Percentiles rank a stretch among this genome's conserved stretches.
Conservation (phyloP, 2,113 vertebrate species). For the Rhineura floridana region DNA sequence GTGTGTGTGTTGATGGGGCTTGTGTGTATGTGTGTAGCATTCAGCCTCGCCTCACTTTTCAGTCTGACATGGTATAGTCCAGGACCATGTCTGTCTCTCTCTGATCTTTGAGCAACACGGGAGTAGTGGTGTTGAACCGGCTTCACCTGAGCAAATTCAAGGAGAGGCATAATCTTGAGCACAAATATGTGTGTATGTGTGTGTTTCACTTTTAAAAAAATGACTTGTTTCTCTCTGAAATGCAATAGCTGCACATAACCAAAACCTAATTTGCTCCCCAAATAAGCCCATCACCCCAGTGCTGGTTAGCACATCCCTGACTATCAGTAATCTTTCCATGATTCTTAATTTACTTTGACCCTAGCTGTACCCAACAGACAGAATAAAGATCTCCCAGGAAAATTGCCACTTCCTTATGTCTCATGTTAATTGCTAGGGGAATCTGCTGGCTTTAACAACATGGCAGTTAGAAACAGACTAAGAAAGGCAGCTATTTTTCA, state of each 20-base stretch:
- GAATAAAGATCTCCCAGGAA: background rate
- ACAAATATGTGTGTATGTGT: background rate
- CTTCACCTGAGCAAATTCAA: background rate
- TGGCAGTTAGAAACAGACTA: background rate
- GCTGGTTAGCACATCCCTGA: too few species aligned
- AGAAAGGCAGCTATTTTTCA: background rate
- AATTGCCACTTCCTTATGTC: background rate
- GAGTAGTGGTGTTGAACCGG: background rate
- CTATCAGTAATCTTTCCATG: background rate
- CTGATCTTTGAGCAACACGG: background rate
- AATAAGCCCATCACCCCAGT: too few species aligned
- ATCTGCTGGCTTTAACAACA: background rate
- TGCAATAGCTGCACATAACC: background rate
- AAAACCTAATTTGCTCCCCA: background rate
- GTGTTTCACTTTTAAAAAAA: background rate
- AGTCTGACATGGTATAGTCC: background rate
- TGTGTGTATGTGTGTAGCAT: too few species aligned
- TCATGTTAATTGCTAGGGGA: background rate
- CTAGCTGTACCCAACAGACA: background rate
- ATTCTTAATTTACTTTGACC: background rate
- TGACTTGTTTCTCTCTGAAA: background rate
- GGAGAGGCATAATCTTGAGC: background rate
- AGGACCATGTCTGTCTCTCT: background rate
- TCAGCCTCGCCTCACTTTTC: background rate
- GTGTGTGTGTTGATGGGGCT: background rate